These are phyloP conservation scores for Rhagoletis pomonella DNA, from an alignment of 1,140 invertebrate genomes.

Conservation along the genomic window DNA sequence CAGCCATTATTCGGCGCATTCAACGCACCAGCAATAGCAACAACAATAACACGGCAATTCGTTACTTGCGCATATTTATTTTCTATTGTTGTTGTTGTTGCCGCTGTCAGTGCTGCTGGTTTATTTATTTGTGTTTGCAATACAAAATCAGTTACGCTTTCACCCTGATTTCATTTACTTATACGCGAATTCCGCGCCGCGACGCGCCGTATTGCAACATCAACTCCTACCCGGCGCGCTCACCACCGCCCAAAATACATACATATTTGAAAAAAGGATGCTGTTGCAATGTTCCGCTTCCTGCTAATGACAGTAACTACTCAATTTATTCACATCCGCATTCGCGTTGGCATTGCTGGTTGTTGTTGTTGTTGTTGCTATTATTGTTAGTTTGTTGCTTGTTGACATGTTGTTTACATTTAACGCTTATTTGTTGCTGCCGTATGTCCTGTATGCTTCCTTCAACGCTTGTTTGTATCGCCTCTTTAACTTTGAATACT, in stretches of 20 bases:
- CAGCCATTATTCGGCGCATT: constrained; percentile 68
- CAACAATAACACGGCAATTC: constrained; percentile 16
- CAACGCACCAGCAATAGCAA: neutral
- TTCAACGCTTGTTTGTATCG: constrained; percentile 37
- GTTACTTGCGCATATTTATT: neutral
- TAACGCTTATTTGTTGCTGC: constrained; percentile 38
- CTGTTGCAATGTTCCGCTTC: constrained; percentile 68
- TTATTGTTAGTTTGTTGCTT: constrained; percentile 30
- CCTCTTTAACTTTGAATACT: constrained; percentile 24
- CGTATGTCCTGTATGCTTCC: neutral
- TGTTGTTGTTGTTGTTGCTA: constrained; percentile 19
- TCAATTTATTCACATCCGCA: neutral
- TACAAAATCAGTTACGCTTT: constrained; percentile 73
- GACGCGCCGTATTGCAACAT: too few species aligned
- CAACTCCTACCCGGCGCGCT: constrained; percentile 45
- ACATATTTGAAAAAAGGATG: constrained; percentile 40
- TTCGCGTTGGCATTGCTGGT: neutral
- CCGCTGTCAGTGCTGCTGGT: constrained; percentile 49
- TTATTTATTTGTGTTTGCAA: constrained; percentile 52
- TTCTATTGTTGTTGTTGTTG: constrained; percentile 20
- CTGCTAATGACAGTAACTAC: constrained; percentile 51
- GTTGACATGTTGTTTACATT: constrained; percentile 51
- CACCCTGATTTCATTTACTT: constrained; percentile 56
- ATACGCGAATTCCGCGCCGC: neutral
- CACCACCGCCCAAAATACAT: constrained; percentile 55